These are phyloP conservation scores for Austrofundulus limnaeus DNA, from an alignment of 2,113 vertebrate species.

Conservation along the genomic window DNA sequence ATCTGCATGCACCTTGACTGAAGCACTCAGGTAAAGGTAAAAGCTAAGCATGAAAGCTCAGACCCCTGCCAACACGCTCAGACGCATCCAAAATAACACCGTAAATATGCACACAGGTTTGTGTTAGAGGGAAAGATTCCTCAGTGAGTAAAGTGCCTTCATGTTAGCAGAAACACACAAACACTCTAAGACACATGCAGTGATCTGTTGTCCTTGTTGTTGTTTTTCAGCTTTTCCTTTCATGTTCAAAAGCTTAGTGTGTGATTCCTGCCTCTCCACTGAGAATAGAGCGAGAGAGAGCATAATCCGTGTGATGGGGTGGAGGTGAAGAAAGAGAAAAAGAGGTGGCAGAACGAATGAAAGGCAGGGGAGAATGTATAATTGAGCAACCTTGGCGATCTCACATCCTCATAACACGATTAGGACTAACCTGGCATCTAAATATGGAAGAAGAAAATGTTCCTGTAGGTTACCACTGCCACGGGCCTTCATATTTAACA, in stretches of 20 bases:
- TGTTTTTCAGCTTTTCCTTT: conserved; percentile 70
- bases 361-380: conserved; percentile 69
- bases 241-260: conserved; percentile 75
- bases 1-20: conserved; percentile 22
- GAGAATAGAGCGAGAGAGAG: conserved; percentile 59
- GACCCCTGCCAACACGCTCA: conserved; percentile 24
- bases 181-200: conserved; percentile 49
- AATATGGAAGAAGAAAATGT: conserved; percentile 61
- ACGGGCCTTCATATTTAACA: conserved; percentile 59
- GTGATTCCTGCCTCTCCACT: conserved; percentile 56
- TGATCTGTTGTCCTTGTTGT: conserved; percentile 72
- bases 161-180: conserved; percentile 39
- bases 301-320: conserved; percentile 70
- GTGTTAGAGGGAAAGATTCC: conserved; percentile 30
- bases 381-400: conserved; percentile 74
- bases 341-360: conserved; percentile 71
- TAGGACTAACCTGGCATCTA: conserved; percentile 70
- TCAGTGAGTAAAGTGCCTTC: conserved; percentile 9
- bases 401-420: conserved; percentile 64
- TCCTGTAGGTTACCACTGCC: conserved; percentile 54
- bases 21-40: conserved; percentile 44
- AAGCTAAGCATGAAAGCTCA: conserved; percentile 43
- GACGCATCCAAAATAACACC: conserved; percentile 44
- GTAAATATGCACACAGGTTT: conserved; percentile 52
- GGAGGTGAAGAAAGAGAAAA: conserved; percentile 69